Conservation (phyloP, 2,888 invertebrate species). For the Theristus sp. region DNA sequence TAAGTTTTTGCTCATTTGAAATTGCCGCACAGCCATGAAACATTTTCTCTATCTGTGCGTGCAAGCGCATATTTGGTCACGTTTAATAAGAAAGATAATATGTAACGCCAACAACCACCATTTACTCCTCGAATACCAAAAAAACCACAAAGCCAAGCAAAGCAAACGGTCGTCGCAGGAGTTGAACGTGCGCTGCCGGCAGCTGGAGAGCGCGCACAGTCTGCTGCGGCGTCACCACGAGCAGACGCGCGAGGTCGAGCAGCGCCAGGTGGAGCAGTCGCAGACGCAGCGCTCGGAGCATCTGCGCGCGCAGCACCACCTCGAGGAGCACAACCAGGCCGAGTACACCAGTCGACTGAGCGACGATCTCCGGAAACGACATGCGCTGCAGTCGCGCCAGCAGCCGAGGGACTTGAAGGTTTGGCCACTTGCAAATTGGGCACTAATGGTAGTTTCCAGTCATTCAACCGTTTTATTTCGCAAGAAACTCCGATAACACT, state of each 20-base stretch:
- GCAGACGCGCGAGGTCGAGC: slow-evolving; percentile 83
- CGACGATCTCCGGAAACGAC: slow-evolving; percentile 82
- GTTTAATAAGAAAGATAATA: too few species aligned
- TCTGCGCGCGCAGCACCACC: slow-evolving; percentile 12
- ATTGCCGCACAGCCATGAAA: too few species aligned
- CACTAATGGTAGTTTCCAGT: neutral
- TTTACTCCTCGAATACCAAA: too few species aligned
- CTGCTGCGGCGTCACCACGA: slow-evolving; percentile 90
- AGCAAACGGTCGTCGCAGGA: too few species aligned
- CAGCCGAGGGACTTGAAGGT: slow-evolving; percentile 97
- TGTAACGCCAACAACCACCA: too few species aligned
- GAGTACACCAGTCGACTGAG: slow-evolving; percentile 89
- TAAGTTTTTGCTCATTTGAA: too few species aligned
- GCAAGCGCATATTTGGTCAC: too few species aligned
- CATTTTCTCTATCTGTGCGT: too few species aligned
- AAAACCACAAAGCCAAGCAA: too few species aligned
- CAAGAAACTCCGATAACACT: too few species aligned
- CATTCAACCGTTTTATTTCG: too few species aligned
- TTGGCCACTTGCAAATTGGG: slow-evolving; percentile 12
- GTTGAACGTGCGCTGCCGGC: slow-evolving; percentile 76
- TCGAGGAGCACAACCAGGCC: slow-evolving; percentile 29
- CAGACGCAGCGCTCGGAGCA: slow-evolving; percentile 16
- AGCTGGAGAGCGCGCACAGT: slow-evolving; percentile 78
- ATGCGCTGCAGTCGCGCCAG: slow-evolving; percentile 85
- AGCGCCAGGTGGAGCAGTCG: slow-evolving; percentile 79